Evolutionary conservation across 1,140 invertebrate genomes (phyloP).

Genomic region (Steinernema feltiae): DNA sequence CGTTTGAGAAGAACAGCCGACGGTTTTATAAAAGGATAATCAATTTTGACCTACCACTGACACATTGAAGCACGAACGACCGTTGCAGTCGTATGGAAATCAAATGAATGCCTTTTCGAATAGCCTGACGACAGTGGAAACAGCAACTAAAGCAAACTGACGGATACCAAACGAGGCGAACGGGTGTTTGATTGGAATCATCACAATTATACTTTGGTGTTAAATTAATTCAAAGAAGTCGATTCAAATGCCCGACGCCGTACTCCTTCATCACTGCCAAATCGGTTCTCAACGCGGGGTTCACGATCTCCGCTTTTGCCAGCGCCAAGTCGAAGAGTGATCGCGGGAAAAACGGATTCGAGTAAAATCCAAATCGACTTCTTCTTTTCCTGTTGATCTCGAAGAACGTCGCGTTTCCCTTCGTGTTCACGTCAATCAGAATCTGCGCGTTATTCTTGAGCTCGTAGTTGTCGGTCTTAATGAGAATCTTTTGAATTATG

Average conservation of each 20-base stretch:
- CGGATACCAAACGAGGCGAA: too few relatives aligned
- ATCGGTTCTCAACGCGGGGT: not conserved
- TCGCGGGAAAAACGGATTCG: not conserved
- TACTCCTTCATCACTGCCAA: not conserved
- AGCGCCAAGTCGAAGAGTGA: not conserved
- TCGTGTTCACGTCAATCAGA: not conserved
- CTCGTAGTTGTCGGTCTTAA: not conserved
- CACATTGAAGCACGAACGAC: too few relatives aligned
- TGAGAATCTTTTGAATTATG: not conserved
- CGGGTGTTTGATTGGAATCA: too few relatives aligned
- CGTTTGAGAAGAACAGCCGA: not conserved
- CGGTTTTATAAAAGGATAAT: not conserved
- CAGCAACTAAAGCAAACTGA: too few relatives aligned
- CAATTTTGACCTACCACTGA: too few relatives aligned
- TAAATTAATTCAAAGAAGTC: not conserved
- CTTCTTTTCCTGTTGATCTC: not conserved
- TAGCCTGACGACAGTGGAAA: too few relatives aligned
- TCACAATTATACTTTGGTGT: too few relatives aligned
- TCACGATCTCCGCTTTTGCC: not conserved
- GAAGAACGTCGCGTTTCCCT: conserved; percentile 7
- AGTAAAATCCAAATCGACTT: not conserved
- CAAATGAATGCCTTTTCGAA: too few relatives aligned
- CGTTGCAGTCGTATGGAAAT: too few relatives aligned
- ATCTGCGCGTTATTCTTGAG: not conserved
- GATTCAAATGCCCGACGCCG: not conserved